Percentiles rank a stretch among this genome's conserved stretches.
phyloP scores from a whole-genome alignment of 2,888 invertebrate genomes.

The Lasioglossum oenotherae region DNA sequence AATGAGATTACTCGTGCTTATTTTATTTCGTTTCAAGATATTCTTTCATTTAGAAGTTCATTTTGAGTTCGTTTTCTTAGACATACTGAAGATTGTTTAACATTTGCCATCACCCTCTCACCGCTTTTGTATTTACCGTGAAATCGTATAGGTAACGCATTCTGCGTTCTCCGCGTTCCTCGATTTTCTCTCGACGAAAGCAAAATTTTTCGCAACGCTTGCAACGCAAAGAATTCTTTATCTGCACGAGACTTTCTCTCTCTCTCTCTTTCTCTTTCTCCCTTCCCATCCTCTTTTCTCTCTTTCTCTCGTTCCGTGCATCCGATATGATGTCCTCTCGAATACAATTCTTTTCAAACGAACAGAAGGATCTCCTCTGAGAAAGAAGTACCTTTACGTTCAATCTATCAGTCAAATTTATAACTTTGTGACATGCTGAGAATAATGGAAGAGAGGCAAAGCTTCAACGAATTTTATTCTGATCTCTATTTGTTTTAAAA shows the following conservation, averaged over 20 bases:
- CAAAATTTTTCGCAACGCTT: slow-evolving; percentile 33
- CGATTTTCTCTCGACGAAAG: slow-evolving; percentile 22
- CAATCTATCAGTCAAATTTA: slow-evolving; percentile 39
- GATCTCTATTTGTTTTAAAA: no score
- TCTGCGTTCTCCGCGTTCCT: not conserved
- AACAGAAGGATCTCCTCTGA: slow-evolving; percentile 34
- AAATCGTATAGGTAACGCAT: slow-evolving; percentile 23
- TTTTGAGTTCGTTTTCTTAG: not conserved
- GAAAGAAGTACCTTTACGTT: slow-evolving; percentile 28
- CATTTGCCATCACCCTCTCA: not conserved
- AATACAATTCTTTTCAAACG: slow-evolving; percentile 47
- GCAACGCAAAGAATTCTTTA: slow-evolving; percentile 40
- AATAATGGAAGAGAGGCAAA: not conserved
- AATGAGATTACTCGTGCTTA: not conserved
- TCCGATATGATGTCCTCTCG: slow-evolving; percentile 37
- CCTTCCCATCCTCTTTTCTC: not conserved
- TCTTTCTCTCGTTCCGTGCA: slow-evolving; percentile 8
- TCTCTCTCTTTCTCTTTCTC: not conserved
- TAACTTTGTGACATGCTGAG: not conserved
- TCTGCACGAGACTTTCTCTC: slow-evolving; percentile 8
- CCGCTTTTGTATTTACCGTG: slow-evolving; percentile 35
- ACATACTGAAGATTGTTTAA: not conserved
- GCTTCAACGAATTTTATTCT: not conserved
- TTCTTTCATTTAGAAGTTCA: not conserved
- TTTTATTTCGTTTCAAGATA: not conserved